Evolutionary conservation across 2,888 invertebrate genomes (phyloP), one percentile per base, ranked within the genome.

Genomic region (Uropetala carovei): DNA sequence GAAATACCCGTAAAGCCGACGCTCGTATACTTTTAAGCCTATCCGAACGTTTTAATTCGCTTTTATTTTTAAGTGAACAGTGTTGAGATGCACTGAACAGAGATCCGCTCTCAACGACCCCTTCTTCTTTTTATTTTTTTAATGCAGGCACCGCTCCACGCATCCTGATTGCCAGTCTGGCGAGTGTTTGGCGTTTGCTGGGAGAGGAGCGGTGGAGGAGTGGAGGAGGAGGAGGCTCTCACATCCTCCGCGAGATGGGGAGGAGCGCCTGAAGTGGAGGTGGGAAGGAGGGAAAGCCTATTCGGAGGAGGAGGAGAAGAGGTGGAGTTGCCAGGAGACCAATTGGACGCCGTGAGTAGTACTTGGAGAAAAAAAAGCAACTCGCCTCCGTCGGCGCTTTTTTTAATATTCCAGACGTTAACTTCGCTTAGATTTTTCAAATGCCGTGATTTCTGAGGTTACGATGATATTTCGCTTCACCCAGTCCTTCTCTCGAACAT

Each of bases 91-190:
- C 75, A 75, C 75, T 75, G 11, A 75, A 2, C 75, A 75, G 75
- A 27, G 68, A 14, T 64, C n/a, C 22, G n/a, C n/a, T 43, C 43
- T 43, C 43, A 43, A 43, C 43, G 43, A n/a, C n/a, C 68, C 27
- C 27, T 27, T 10, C 75, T 75, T 27, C 10, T 22, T 43, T 43
- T 43, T 43, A 3, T 43, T 5, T 43, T 43, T 43, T 43, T 43
- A 43, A 43, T 75, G 27, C 75, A 75, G 75, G 27, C 22, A 9
- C 75, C 27, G 27, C 22, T 7, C 75, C 27, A 75, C 75, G 7
- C 75, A 11, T 75, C 75, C 68, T 27, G 75, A 75, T 75, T 75
- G 75, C 22, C 75, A 75, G 75, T 11, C 75, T 75, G 75, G 75
- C 75, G 75, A 75, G 75, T 27, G 13, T 75, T 75, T 7, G 75